phyloP scores from a whole-genome alignment of 2,113 vertebrate species.

The Lepidothrix coronata region DNA sequence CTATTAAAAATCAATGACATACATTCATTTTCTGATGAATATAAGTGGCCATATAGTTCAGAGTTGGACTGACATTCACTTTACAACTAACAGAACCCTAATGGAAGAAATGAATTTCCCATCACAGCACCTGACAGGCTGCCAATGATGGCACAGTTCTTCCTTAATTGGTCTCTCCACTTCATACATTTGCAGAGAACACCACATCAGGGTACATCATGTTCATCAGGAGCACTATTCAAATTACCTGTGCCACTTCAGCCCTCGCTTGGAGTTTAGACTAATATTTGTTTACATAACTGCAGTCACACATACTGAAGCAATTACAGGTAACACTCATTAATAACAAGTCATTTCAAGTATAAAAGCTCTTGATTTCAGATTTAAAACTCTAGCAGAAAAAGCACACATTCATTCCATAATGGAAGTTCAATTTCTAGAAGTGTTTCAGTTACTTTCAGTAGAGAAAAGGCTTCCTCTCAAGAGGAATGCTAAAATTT shows the following conservation, averaged over 20 bases:
- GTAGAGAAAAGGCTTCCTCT: background rate
- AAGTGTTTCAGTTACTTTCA: background rate
- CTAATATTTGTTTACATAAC: background rate
- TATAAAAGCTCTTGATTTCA: background rate
- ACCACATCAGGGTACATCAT: background rate
- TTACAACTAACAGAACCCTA: background rate
- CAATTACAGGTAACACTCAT: background rate
- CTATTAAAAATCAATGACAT: background rate
- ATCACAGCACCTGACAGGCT: background rate
- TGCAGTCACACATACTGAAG: background rate
- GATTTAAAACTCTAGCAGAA: background rate
- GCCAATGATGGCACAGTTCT: background rate
- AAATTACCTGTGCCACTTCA: background rate
- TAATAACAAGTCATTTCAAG: background rate
- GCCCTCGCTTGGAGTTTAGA: background rate
- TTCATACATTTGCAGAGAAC: background rate
- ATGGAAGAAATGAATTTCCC: background rate
- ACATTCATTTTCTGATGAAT: background rate
- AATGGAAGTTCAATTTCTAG: background rate
- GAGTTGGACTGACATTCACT: background rate
- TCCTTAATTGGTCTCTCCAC: background rate
- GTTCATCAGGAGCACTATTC: background rate
- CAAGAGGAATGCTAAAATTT: background rate
- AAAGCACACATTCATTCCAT: background rate
- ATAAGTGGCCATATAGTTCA: background rate